Base-by-base conservation (phyloP, 2,888 invertebrate genomes). In the Eupithecia subumbrata region DNA sequence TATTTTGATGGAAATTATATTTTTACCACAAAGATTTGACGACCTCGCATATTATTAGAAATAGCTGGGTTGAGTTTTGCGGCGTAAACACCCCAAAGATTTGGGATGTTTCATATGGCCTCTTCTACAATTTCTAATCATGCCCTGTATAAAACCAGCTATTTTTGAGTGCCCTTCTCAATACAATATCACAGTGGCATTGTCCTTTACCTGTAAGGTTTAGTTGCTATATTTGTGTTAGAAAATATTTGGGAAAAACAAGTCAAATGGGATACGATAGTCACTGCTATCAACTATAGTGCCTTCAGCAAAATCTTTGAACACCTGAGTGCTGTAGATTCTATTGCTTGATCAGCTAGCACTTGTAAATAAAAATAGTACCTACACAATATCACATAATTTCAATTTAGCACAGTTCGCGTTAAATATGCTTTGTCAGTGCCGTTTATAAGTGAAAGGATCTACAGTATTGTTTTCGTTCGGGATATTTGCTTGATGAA, bases 301-400 rank as follows among this genome's bases (percentile, higher is more conserved):
- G 69, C 72, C 67, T 74, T 72, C 40, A 71, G 71, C 70, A 56
- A 73, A 60, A 66, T 40, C 16, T 30, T 66, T 30, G 43, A 56
- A 75, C 71, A 78, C 74, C 78, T 72, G 79, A 84, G 81, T 83
- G 88, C 88, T 89, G 88, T 90, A 90, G 90, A 90, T 90, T 91
- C 90, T 90, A 83, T 88, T 85, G 89, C 90, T 88, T 82, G 81
- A 75, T 82, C 83, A 82, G 82, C 83, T 83, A 84, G 84, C 86
- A 88, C 86, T 80, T 87, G 87, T 87, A 87, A 78, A 87, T 87
- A 86, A 71, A 81, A 79, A 76, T 82, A 83, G 81, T 66, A n/a
- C n/a, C n/a, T n/a, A 79, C 80, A 83, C 84, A 76, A 80, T 43
- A 34, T 18, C 64, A 64, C 64, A 7, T 16, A 25, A 40, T 14